These are phyloP conservation scores for Sarcophaga carnaria DNA, from an alignment of 2,888 invertebrate species.

Conservation along the genomic window DNA sequence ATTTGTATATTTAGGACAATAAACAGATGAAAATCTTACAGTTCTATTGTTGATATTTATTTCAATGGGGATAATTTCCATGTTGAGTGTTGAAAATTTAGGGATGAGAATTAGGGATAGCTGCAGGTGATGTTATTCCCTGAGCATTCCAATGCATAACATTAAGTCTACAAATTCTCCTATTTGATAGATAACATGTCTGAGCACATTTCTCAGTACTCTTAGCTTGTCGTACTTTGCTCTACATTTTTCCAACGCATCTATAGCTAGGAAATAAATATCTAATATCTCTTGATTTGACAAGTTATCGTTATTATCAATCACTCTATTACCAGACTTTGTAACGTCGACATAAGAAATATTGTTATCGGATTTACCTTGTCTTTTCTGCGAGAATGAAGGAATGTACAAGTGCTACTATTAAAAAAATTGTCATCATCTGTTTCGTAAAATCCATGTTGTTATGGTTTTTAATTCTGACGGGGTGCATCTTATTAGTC, in stretches of 20 bases:
- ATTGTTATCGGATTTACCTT: constrained; percentile 22
- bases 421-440: neutral
- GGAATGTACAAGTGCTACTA: neutral
- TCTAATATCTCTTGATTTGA: constrained; percentile 41
- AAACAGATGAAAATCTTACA: no score
- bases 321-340: neutral
- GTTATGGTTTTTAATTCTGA: neutral
- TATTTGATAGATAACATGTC: constrained; percentile 45
- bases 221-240: constrained; percentile 41
- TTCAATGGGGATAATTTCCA: no score
- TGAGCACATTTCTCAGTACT: constrained; percentile 46
- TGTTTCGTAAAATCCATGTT: neutral
- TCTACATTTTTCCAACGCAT: constrained; percentile 46
- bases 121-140: neutral
- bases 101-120: neutral
- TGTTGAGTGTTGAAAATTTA: no score
- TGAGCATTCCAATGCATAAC: neutral
- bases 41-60: neutral
- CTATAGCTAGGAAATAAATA: constrained; percentile 45
- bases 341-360: constrained; percentile 6
- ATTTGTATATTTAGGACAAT: constrained; percentile 8
- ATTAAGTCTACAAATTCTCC: neutral
- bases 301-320: constrained; percentile 8
- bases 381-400: neutral
- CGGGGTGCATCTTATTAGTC: neutral